phyloP scores from a whole-genome alignment of 2,797 vertebrate genomes.

The Zenarchopterus dispar region DNA sequence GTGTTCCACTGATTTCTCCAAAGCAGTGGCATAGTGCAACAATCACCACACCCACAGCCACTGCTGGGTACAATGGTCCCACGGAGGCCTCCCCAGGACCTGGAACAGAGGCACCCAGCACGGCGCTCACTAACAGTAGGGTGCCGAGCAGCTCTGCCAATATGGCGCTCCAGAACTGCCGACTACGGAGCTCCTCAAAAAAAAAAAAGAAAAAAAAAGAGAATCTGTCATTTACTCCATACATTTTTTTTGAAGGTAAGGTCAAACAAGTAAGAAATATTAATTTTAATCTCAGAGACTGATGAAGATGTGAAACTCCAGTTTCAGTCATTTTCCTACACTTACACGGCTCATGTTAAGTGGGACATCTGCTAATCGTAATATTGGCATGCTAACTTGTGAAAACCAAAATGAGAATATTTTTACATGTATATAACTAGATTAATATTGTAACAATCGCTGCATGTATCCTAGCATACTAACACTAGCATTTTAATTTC shows the following conservation, averaged over 20 bases:
- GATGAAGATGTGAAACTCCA: too few relatives aligned
- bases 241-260: background rate
- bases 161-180: slow-evolving; percentile 83
- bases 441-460: too few relatives aligned
- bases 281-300: too few relatives aligned
- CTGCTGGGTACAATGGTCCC: slow-evolving; percentile 82
- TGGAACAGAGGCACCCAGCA: slow-evolving; percentile 83
- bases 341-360: too few relatives aligned
- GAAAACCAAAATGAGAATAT: too few relatives aligned
- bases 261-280: background rate
- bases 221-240: slow-evolving; percentile 19
- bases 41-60: slow-evolving; percentile 83
- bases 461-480: too few relatives aligned
- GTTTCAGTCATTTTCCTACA: too few relatives aligned
- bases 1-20: slow-evolving; percentile 84
- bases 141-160: slow-evolving; percentile 83
- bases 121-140: slow-evolving; percentile 83
- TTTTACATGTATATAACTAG: too few relatives aligned
- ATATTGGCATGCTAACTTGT: too few relatives aligned
- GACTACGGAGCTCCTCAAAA: slow-evolving; percentile 80
- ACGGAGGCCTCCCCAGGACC: slow-evolving; percentile 56
- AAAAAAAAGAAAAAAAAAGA: slow-evolving; percentile 13
- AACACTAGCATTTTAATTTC: too few relatives aligned
- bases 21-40: slow-evolving; percentile 81
- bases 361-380: too few relatives aligned